Conservation (phyloP, 2,113 vertebrate species). For the Peucedramus taeniatus region DNA sequence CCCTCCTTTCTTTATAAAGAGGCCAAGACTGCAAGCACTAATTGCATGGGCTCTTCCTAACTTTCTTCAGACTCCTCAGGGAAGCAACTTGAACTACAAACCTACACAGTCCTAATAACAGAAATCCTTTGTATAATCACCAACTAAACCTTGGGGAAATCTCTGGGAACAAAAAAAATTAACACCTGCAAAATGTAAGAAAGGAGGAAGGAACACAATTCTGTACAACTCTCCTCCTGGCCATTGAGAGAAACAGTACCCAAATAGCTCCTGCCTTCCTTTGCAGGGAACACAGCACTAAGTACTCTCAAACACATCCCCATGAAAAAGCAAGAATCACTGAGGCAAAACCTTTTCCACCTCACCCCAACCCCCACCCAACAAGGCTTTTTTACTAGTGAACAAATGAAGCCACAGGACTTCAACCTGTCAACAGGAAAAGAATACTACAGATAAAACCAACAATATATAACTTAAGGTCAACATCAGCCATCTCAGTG, state of each 20-base stretch:
- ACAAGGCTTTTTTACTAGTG: not conserved
- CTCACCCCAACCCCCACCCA: not conserved
- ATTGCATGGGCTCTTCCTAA: not conserved
- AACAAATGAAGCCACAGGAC: not conserved
- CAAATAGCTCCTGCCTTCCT: not conserved
- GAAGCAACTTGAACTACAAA: not conserved
- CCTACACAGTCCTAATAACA: not conserved
- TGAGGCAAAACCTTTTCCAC: not conserved
- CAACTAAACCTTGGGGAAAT: not conserved
- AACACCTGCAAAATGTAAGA: not conserved
- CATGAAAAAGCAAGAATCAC: not conserved
- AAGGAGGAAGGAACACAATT: not conserved
- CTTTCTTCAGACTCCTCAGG: not conserved
- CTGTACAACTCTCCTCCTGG: not conserved
- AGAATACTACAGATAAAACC: not conserved
- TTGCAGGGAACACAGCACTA: not conserved
- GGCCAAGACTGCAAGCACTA: not conserved
- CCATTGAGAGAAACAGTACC: not conserved
- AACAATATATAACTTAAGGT: not conserved
- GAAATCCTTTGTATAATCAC: not conserved
- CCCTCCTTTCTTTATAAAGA: not conserved
- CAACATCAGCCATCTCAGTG: not conserved
- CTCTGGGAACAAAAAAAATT: too few species aligned
- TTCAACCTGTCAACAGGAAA: not conserved
- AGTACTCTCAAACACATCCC: accelerated